phyloP scores from a whole-genome alignment of 2,888 invertebrate genomes.

The Lasioglossum oenotherae region DNA sequence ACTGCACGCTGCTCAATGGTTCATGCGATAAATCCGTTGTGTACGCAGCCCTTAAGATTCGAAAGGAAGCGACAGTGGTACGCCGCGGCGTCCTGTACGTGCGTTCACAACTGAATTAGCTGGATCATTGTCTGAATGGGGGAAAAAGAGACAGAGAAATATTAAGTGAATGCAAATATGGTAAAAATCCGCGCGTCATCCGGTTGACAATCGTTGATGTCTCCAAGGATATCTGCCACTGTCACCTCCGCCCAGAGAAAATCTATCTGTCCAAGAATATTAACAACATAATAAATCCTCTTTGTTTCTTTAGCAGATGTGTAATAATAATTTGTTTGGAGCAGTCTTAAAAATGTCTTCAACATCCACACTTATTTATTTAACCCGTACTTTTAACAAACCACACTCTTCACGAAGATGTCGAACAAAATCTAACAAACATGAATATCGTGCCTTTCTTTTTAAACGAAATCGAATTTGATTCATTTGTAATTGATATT shows the following conservation, averaged over 20 bases:
- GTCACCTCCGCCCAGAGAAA: background rate
- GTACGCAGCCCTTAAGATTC: constrained; percentile 54
- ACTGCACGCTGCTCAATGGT: constrained; percentile 45
- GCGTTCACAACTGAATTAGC: constrained; percentile 69
- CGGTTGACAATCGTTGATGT: constrained; percentile 57
- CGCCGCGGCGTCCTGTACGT: constrained; percentile 58
- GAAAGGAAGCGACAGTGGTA: constrained; percentile 61
- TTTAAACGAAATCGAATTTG: too few relatives aligned
- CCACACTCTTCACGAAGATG: too few relatives aligned
- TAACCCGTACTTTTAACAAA: too few relatives aligned
- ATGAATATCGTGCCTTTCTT: too few relatives aligned
- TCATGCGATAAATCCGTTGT: constrained; percentile 34
- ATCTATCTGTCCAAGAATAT: background rate
- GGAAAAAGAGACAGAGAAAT: constrained; percentile 52
- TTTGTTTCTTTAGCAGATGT: background rate
- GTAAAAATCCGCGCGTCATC: constrained; percentile 66
- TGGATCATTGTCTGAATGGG: constrained; percentile 64
- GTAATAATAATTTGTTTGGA: too few relatives aligned
- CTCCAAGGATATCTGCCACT: constrained; percentile 18
- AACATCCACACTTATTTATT: too few relatives aligned
- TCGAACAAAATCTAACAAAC: too few relatives aligned
- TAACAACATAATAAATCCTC: background rate
- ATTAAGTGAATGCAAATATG: constrained; percentile 65
- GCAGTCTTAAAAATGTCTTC: too few relatives aligned
- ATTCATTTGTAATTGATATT: too few relatives aligned